phyloP scores from a whole-genome alignment of 2,888 invertebrate genomes.

The Vesta saturnalis region DNA sequence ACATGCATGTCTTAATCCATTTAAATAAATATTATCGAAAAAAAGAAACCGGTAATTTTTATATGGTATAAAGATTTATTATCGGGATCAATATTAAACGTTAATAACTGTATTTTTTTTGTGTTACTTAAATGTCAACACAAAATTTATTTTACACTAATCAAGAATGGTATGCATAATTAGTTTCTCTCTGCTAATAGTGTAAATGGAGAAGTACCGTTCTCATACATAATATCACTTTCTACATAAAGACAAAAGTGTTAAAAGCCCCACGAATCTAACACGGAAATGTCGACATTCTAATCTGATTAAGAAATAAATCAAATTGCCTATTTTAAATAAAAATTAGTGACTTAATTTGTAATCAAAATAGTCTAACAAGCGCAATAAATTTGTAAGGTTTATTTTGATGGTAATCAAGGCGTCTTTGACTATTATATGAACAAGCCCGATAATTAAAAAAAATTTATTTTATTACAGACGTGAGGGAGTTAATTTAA shows the following conservation, averaged over 20 bases:
- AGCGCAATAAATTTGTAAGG: constrained; percentile 7
- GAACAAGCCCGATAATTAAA: constrained; percentile 10
- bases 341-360: constrained; percentile 11
- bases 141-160: constrained; percentile 27
- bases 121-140: constrained; percentile 32
- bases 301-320: neutral
- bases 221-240: constrained; percentile 32
- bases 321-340: constrained; percentile 4
- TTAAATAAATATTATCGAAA: constrained; percentile 48
- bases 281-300: neutral
- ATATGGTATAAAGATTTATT: constrained; percentile 35
- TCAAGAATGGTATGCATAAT: constrained; percentile 23
- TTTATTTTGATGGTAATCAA: neutral
- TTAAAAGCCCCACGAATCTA: constrained; percentile 26
- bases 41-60: constrained; percentile 39
- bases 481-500: constrained; percentile 6
- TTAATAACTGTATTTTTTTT: constrained; percentile 31
- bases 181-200: constrained; percentile 20
- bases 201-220: constrained; percentile 26
- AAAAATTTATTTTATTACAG: constrained; percentile 13
- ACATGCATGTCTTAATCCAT: constrained; percentile 53
- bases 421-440: neutral
- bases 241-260: constrained; percentile 33
- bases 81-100: constrained; percentile 33
- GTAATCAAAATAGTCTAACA: constrained; percentile 12